Conservation (phyloP, 2,888 invertebrate species). For the Cheilosia impressa region DNA sequence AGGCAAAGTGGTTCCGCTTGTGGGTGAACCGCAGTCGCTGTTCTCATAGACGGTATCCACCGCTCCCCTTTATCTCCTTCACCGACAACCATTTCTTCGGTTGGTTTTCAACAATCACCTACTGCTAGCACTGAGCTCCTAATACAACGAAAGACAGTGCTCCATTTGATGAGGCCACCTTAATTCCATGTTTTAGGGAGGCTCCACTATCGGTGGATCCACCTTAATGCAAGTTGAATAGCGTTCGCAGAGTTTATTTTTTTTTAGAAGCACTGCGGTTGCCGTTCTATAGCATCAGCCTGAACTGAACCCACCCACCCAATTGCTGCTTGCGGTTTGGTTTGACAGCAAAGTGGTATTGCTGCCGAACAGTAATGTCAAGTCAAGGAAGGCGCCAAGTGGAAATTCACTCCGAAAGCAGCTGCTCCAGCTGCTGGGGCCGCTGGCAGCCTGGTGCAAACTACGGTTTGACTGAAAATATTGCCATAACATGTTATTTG, state of each 20-base stretch:
- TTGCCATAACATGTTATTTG: slow-evolving; percentile 74
- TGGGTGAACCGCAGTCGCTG: neutral
- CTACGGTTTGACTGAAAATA: slow-evolving; percentile 77
- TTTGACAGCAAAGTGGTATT: neutral
- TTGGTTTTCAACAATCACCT: slow-evolving; percentile 52
- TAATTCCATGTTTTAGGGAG: slow-evolving; percentile 49
- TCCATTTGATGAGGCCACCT: slow-evolving; percentile 77
- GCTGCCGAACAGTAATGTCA: neutral
- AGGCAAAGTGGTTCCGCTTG: neutral
- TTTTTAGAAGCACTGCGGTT: neutral
- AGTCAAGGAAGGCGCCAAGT: slow-evolving; percentile 8
- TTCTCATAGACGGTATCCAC: too few relatives aligned
- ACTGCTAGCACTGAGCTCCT: slow-evolving; percentile 63
- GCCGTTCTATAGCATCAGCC: neutral
- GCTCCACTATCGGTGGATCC: slow-evolving; percentile 47
- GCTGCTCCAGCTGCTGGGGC: slow-evolving; percentile 3
- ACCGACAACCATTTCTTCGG: slow-evolving; percentile 14
- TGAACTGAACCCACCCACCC: slow-evolving; percentile 2
- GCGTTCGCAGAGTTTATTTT: slow-evolving; percentile 1
- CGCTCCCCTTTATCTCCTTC: slow-evolving; percentile 5
- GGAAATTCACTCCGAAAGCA: neutral
- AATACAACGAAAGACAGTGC: slow-evolving; percentile 76
- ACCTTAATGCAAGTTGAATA: slow-evolving; percentile 47
- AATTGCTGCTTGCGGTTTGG: slow-evolving; percentile 1
- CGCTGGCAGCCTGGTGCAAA: slow-evolving; percentile 70